Conservation (phyloP, 2,113 vertebrate species). For the Corythornis madagascariensis region DNA sequence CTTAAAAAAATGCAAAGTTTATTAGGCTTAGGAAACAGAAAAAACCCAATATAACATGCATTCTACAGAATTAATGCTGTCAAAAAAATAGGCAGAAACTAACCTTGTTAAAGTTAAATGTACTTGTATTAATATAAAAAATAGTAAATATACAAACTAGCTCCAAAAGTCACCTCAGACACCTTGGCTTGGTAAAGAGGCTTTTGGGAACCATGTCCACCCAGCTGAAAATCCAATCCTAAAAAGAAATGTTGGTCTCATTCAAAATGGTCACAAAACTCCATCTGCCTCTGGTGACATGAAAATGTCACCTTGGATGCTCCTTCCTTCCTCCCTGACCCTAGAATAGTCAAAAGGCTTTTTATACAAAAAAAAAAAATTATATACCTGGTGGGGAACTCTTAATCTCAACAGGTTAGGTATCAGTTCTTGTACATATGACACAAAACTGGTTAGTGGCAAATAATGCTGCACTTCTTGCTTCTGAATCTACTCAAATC, state of each 20-base stretch:
- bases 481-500: not conserved
- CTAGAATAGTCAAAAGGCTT: not conserved
- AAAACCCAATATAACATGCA: not conserved
- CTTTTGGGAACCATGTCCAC: not conserved
- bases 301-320: not conserved
- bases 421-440: not conserved
- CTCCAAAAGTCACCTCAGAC: not conserved
- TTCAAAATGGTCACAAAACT: not conserved
- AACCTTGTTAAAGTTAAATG: not conserved
- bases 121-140: not conserved
- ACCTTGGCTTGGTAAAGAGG: not conserved
- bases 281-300: not conserved
- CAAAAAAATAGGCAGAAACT: not conserved
- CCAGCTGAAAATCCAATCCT: not conserved
- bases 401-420: not conserved
- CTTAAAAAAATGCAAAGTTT: not conserved
- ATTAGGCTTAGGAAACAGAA: not conserved
- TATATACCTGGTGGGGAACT: not conserved
- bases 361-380: not conserved
- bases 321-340: not conserved
- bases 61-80: not conserved
- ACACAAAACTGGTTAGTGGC: not conserved
- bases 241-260: not conserved
- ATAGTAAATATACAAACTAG: not conserved
- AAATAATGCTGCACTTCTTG: fast-evolving